These are phyloP conservation scores for Hycleus phaleratus DNA, from an alignment of 1,140 invertebrate genomes.

Conservation along the genomic window DNA sequence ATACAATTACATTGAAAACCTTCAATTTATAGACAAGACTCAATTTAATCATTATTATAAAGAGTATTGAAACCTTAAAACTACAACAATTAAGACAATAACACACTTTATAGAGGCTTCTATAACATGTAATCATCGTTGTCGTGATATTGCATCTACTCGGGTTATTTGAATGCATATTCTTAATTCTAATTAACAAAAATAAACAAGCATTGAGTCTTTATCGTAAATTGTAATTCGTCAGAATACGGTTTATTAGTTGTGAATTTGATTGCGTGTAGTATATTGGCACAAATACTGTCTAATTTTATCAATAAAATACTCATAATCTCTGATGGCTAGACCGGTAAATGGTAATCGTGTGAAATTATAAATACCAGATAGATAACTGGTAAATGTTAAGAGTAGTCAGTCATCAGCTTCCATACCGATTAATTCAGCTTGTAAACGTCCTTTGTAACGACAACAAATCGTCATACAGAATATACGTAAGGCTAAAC, in stretches of 20 bases:
- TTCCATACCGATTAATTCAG: slow-evolving; percentile 74
- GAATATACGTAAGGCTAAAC: slow-evolving; percentile 75
- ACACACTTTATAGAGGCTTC: too few species aligned
- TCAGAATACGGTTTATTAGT: background rate
- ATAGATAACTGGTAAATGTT: slow-evolving; percentile 11
- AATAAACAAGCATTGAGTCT: too few species aligned
- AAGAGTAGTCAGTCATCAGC: slow-evolving; percentile 58
- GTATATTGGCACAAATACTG: slow-evolving; percentile 31
- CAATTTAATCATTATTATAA: too few species aligned
- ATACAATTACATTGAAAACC: too few species aligned
- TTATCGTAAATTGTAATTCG: too few species aligned
- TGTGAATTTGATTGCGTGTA: slow-evolving; percentile 3
- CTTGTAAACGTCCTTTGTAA: slow-evolving; percentile 66
- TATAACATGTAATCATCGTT: too few species aligned
- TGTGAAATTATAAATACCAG: background rate
- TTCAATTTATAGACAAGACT: too few species aligned
- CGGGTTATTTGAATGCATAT: too few species aligned
- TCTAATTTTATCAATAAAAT: slow-evolving; percentile 31
- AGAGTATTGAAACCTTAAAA: too few species aligned
- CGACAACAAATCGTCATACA: slow-evolving; percentile 85
- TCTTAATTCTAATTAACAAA: too few species aligned
- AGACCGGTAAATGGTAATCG: slow-evolving; percentile 35
- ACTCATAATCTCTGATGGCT: slow-evolving; percentile 37
- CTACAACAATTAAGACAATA: too few species aligned
- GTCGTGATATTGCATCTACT: too few species aligned